phyloP scores from a whole-genome alignment of 1,140 invertebrate genomes.

The Gonatopus flavifemur region DNA sequence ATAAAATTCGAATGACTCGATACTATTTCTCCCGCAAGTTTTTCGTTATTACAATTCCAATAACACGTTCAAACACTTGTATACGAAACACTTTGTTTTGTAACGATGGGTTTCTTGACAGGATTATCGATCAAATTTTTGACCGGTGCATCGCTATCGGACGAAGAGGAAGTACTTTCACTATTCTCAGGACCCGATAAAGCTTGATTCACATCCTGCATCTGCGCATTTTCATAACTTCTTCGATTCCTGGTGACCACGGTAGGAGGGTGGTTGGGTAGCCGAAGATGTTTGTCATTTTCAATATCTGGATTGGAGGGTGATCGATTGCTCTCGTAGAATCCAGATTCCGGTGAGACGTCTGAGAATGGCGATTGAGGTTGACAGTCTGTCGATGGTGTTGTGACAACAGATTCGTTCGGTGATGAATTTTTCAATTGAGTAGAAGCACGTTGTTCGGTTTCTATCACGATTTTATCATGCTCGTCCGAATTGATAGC shows the following conservation, averaged over 20 bases:
- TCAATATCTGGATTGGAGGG: constrained; percentile 25
- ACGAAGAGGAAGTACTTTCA: constrained; percentile 25
- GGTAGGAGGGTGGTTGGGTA: constrained; percentile 17
- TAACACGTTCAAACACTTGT: constrained; percentile 32
- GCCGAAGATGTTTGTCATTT: constrained; percentile 6
- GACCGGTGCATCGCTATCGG: constrained; percentile 29
- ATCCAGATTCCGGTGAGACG: constrained; percentile 34
- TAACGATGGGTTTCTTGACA: neutral
- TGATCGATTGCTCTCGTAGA: constrained; percentile 28
- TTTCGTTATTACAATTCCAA: neutral
- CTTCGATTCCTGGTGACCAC: constrained; percentile 27
- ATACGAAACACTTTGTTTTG: constrained; percentile 29
- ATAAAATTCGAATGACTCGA: constrained; percentile 10
- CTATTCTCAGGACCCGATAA: constrained; percentile 19
- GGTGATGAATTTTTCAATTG: neutral
- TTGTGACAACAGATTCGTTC: too few relatives aligned
- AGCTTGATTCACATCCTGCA: constrained; percentile 32
- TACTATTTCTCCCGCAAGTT: constrained; percentile 14
- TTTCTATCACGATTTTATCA: neutral
- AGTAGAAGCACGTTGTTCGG: constrained; percentile 5
- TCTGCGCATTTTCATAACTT: constrained; percentile 37
- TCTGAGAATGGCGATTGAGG: constrained; percentile 19
- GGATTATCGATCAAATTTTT: constrained; percentile 12
- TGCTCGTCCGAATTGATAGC: constrained; percentile 7
- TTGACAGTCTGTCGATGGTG: too few relatives aligned